Evolutionary conservation across 2,888 invertebrate species (phyloP).

Genomic region (Empis livida): DNA sequence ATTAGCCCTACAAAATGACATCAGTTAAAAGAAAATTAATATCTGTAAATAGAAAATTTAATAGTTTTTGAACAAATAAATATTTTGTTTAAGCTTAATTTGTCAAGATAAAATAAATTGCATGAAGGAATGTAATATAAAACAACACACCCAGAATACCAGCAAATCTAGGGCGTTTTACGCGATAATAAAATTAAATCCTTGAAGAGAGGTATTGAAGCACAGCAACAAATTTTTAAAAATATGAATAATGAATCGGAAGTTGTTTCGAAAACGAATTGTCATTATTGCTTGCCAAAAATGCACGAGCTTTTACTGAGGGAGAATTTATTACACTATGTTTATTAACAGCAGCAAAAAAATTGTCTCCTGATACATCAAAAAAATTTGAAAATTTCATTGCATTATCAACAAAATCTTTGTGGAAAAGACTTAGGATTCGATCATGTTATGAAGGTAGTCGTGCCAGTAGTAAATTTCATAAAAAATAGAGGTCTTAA

Average conservation of each 20-base stretch:
- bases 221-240: not conserved
- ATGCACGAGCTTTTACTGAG: not conserved
- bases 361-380: not conserved
- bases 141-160: not conserved
- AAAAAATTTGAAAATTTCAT: not conserved
- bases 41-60: not conserved
- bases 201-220: not conserved
- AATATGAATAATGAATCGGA: not conserved
- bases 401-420: no score
- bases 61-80: not conserved
- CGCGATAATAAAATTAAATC: not conserved
- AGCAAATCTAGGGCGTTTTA: not conserved
- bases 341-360: not conserved
- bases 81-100: not conserved
- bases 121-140: not conserved
- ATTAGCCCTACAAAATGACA: not conserved
- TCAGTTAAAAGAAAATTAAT: not conserved
- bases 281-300: not conserved
- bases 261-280: not conserved
- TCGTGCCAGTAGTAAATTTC: not conserved
- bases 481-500: constrained; percentile 1
- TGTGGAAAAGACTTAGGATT: not conserved
- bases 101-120: not conserved
- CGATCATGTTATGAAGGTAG: not conserved
- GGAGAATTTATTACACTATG: not conserved